These are phyloP conservation scores for Xestobium rufovillosum DNA, from an alignment of 2,888 invertebrate genomes.

Conservation along the genomic window DNA sequence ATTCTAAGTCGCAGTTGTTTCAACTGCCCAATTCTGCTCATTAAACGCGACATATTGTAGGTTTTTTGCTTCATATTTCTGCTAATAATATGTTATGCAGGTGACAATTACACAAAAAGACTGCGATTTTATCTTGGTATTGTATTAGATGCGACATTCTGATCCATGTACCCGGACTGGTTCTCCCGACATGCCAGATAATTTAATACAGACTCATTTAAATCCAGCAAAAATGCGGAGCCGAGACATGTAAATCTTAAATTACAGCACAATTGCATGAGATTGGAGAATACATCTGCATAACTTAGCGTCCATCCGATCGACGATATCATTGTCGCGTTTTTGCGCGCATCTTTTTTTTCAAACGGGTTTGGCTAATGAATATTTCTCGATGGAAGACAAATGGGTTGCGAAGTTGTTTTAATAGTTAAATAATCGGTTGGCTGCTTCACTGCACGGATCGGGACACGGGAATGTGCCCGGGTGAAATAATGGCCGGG, in stretches of 20 bases:
- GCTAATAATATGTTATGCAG: no score
- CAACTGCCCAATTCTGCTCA: no score
- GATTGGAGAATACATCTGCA: constrained; percentile 44
- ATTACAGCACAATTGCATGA: constrained; percentile 44
- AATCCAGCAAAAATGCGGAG: constrained; percentile 39
- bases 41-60: no score
- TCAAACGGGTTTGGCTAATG: constrained; percentile 2
- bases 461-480: constrained; percentile 21
- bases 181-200: constrained; percentile 33
- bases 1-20: no score
- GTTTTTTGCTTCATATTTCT: no score
- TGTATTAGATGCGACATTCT: constrained; percentile 33
- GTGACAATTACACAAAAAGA: no score
- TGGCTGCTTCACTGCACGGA: neutral
- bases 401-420: constrained; percentile 3
- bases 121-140: no score
- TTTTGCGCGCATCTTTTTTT: no score
- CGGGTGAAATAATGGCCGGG: constrained; percentile 26
- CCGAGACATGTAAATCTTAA: constrained; percentile 40
- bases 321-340: constrained; percentile 40
- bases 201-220: constrained; percentile 41
- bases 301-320: constrained; percentile 39
- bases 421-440: constrained; percentile 2
- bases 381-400: constrained; percentile 6
- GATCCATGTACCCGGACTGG: constrained; percentile 35